Conservation (phyloP, 35 echinoderm and acorn worm genomes). For the Patiria miniata region DNA sequence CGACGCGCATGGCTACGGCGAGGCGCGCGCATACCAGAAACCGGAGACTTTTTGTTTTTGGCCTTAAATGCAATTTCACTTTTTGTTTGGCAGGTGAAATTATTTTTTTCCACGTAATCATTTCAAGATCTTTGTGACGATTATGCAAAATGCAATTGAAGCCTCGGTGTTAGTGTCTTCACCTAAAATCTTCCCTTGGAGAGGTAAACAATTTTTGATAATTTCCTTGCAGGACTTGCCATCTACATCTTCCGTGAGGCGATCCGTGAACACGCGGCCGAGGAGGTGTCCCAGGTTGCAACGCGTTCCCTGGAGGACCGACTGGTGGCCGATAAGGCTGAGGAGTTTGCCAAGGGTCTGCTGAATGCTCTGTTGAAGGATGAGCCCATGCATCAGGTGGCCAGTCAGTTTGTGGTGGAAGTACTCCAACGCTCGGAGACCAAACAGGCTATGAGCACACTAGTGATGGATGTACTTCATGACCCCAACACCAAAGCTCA, state of each 20-base stretch:
- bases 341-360: constrained; percentile 81
- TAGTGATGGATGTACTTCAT: constrained; percentile 52
- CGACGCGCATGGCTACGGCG: too few relatives aligned
- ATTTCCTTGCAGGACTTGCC: constrained; percentile 26
- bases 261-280: constrained; percentile 77
- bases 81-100: too few relatives aligned
- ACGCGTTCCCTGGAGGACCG: constrained; percentile 79
- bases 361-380: constrained; percentile 65
- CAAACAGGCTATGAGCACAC: constrained; percentile 36
- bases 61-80: background rate
- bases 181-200: too few relatives aligned
- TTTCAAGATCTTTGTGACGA: too few relatives aligned
- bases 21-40: too few relatives aligned
- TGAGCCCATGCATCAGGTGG: constrained; percentile 69
- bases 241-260: constrained; percentile 74
- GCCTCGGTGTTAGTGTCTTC: too few relatives aligned
- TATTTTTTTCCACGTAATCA: too few relatives aligned
- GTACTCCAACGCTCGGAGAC: constrained; percentile 56
- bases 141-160: too few relatives aligned
- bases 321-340: constrained; percentile 59
- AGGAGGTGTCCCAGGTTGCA: constrained; percentile 84
- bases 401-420: constrained; percentile 55
- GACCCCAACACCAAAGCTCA: constrained; percentile 46
- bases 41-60: too few relatives aligned
- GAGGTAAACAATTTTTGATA: too few relatives aligned